A percentile compares a stretch with the other conserved stretches of the same genome.
These are phyloP conservation scores for Penelope pileata DNA, from an alignment of 2,113 vertebrate species.

Conservation along the genomic window DNA sequence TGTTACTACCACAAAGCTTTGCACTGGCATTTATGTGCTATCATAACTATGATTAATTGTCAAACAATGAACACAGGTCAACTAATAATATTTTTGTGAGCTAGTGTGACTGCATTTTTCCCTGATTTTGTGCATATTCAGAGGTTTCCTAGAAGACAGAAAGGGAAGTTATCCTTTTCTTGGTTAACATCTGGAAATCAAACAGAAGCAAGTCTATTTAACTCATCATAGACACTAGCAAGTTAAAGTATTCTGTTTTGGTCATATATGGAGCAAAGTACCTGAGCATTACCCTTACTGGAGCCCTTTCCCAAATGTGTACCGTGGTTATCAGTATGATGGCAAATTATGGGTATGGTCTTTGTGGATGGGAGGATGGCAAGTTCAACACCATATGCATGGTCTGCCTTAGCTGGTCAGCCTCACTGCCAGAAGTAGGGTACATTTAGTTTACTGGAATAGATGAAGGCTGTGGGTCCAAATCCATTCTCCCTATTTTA, in stretches of 20 bases:
- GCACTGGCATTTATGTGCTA: not conserved
- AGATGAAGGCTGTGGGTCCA: not conserved
- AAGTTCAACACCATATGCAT: not conserved
- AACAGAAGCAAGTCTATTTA: not conserved
- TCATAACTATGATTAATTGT: not conserved
- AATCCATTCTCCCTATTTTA: not conserved
- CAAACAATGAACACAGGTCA: not conserved
- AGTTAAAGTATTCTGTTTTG: not conserved
- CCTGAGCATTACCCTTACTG: not conserved
- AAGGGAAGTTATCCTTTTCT: not conserved
- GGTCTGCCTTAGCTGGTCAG: not conserved
- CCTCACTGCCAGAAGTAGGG: not conserved
- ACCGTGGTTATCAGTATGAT: not conserved
- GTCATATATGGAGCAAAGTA: not conserved
- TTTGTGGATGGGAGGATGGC: fast-evolving
- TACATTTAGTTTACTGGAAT: not conserved
- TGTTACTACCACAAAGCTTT: not conserved
- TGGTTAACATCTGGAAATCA: not conserved
- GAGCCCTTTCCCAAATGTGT: not conserved
- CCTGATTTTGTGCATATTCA: fast-evolving
- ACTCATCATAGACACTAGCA: not conserved
- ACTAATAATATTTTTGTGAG: not conserved
- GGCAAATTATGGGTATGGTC: not conserved
- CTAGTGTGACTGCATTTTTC: not conserved
- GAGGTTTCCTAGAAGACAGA: not conserved